A percentile compares a stretch with the other conserved stretches of the same genome.
Evolutionary conservation across 2,797 vertebrate species (phyloP).

Genomic region (Dipus sagitta): DNA sequence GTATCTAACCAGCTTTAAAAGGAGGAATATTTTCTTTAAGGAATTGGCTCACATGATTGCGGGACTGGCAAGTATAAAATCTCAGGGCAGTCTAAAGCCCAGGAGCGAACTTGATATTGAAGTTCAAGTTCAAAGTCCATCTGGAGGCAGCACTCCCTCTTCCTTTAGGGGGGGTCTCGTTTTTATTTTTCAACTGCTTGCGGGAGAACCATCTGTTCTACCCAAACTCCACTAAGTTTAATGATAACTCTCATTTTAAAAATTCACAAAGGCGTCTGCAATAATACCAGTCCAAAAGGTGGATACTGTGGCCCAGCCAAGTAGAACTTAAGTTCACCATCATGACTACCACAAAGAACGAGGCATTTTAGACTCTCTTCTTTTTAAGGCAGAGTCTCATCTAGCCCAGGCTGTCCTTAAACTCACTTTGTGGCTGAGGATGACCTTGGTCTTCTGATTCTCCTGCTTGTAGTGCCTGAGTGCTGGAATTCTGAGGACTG

Average conservation of each 20-base stretch:
- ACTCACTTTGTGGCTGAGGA: too few relatives aligned
- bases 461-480: too few relatives aligned
- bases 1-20: neutral
- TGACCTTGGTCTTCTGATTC: too few relatives aligned
- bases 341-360: neutral
- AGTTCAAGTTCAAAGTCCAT: neutral
- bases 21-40: neutral
- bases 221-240: neutral
- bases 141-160: neutral
- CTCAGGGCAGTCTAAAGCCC: neutral
- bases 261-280: neutral
- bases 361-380: too few relatives aligned
- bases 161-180: too few relatives aligned
- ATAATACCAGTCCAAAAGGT: neutral
- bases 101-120: neutral
- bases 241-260: neutral
- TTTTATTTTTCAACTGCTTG: neutral
- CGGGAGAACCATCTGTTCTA: neutral
- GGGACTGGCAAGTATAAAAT: neutral
- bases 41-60: neutral
- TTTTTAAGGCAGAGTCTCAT: too few relatives aligned
- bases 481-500: too few relatives aligned
- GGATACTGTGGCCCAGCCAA: neutral
- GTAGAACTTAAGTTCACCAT: neutral
- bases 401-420: too few relatives aligned